Conservation (phyloP, 2,797 vertebrate genomes). For the Mus caroli region DNA sequence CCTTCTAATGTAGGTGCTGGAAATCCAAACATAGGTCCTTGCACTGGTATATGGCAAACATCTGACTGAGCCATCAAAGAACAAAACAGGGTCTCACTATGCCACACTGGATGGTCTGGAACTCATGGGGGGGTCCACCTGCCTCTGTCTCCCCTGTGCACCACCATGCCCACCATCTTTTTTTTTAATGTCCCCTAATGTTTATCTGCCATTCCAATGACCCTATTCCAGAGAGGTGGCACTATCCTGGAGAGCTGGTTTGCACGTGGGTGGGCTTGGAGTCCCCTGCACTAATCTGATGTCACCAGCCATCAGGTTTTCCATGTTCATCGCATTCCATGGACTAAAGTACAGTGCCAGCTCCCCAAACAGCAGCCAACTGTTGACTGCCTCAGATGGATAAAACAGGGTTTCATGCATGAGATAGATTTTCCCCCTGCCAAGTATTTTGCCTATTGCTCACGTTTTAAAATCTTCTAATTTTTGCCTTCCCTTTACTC, state of each 20-base stretch:
- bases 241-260: not conserved
- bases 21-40: not conserved
- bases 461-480: not conserved
- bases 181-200: not conserved
- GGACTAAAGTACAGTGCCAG: not conserved
- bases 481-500: not conserved
- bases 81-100: not conserved
- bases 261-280: not conserved
- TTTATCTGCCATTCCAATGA: not conserved
- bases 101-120: not conserved
- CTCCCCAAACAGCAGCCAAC: not conserved
- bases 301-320: not conserved
- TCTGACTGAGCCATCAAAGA: not conserved
- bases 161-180: not conserved
- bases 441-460: not conserved
- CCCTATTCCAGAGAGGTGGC: not conserved
- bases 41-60: not conserved
- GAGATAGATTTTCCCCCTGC: not conserved
- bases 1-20: not conserved
- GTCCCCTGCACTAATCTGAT: not conserved
- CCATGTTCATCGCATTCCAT: not conserved
- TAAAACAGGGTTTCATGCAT: not conserved
- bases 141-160: not conserved
- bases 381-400: not conserved
- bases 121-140: not conserved